Evolutionary conservation across 2,888 invertebrate genomes (phyloP), one percentile per base, ranked within the genome.

Genomic region (Bellardia bayeri): DNA sequence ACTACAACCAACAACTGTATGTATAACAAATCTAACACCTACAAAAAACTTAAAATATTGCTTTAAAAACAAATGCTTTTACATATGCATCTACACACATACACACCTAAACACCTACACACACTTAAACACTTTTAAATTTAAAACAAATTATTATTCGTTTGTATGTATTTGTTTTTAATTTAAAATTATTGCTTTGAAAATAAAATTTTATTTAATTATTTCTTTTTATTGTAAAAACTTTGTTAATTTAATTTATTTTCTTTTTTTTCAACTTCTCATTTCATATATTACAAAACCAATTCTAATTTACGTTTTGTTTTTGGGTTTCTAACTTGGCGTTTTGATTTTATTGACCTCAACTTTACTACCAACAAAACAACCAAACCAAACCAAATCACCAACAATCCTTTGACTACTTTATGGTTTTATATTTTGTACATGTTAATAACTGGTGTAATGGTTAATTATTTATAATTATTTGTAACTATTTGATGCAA

Each of bases 1-100:
- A 37, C 68, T 79, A 82, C 76, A 78, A 85, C 82, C 45, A 45
- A 83, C 66, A 89, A 85, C 88, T 90, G 89, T 89, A 89, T 89
- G 89, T 89, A 90, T 90, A 76, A 7, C 37, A 68, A 68, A 63
- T 63, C 61, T 23, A 23, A 56, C 45, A 45, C 45, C 37, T 37
- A 37, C 37, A 37, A 37, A 37, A 4, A 37, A 37, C 37, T 6
- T 37, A 66, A 75, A 40, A 4, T 64, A 0, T 4, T 2, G 11
- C 3, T 45, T 45, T 13, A 13, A 11, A 45, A n/a, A 75, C 75
- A 83, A 51, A 83, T 64, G 79, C 80, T 83, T 79, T 23, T 64
- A 76, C 56, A 75, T 64, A 68, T 85, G 80, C 83, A 76, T 69
- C 40, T 58, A 56, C 68, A 84, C 74, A 42, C 49, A 71, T 23